phyloP scores from a whole-genome alignment of 2,888 invertebrate genomes.

The Ctena decussata region DNA sequence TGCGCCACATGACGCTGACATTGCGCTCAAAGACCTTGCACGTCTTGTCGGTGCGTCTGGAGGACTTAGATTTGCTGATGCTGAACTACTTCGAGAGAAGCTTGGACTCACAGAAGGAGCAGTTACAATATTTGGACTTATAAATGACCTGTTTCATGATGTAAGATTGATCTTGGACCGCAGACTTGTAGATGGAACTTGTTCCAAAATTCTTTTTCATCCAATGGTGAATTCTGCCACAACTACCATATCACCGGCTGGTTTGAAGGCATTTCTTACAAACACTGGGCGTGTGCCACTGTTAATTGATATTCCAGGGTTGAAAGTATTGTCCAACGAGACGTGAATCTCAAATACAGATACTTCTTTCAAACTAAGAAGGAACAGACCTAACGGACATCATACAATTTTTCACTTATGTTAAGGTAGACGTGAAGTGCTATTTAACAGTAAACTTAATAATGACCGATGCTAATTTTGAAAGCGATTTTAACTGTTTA shows the following conservation, averaged over 20 bases:
- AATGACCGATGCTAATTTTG: too few relatives aligned
- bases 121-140: constrained; percentile 85
- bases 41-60: constrained; percentile 83
- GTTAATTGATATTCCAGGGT: constrained; percentile 53
- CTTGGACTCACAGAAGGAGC: constrained; percentile 86
- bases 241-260: constrained; percentile 72
- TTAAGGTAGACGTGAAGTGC: too few relatives aligned
- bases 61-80: constrained; percentile 85
- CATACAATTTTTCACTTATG: too few relatives aligned
- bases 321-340: too few relatives aligned
- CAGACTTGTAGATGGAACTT: constrained; percentile 75
- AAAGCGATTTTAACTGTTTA: too few relatives aligned
- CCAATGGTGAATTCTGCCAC: constrained; percentile 85
- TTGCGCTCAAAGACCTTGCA: constrained; percentile 83
- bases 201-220: constrained; percentile 82
- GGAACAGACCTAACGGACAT: too few relatives aligned
- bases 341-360: too few relatives aligned
- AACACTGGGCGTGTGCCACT: constrained; percentile 75
- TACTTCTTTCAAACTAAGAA: too few relatives aligned
- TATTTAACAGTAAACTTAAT: too few relatives aligned
- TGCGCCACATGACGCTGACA: constrained; percentile 82
- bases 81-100: constrained; percentile 78
- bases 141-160: constrained; percentile 82
- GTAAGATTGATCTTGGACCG: constrained; percentile 83
- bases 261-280: constrained; percentile 76